Base-by-base conservation (phyloP, 2,888 invertebrate species). In the Drosophila peninsularis region DNA sequence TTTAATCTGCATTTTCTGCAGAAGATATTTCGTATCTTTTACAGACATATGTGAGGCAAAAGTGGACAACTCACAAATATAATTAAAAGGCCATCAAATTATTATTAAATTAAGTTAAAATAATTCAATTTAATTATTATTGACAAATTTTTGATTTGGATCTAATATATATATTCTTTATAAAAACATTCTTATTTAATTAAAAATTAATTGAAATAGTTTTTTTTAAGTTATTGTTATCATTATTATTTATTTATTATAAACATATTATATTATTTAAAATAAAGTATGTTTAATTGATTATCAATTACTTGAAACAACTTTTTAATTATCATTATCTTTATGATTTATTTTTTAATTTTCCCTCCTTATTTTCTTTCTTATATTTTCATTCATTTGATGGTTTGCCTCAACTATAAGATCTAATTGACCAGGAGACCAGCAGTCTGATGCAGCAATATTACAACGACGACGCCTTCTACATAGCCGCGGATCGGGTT, bases 401-500 rank as follows among this genome's bases (percentile, higher is more conserved):
- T 72, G 49, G 27, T 49, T 13, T 45, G 5, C 14, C 21, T n/a
- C 45, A 36, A 13, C 9, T 13, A 0, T 1, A 74, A 92, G 92
- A 92, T 75, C 79, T 88, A 19, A 91, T 92, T 74, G 91, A 91
- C 64, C 76, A 81, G 55, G 92, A 92, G 80, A 90, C 90, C 49
- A 92, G 84, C 79, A 90, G 87, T 63, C 65, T 90, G 63, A 83
- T 92, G 71, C 92, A 92, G 62, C 92, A 92, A 67, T 92, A 91
- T 75, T 92, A 85, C 72, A 92, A 90, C 72, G 92, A 92, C 54
- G 92, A 92, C 55, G 88, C 92, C 65, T 92, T 92, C 76, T 90
- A 92, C 73, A 91, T 92, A 65, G 89, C 91, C 58, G 89, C 92
- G 44, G 91, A 92, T 86, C 91, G 92, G 37, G 89, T 92, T 19